These are phyloP conservation scores for Phortica variegata DNA, from an alignment of 1,140 invertebrate species.

Conservation along the genomic window DNA sequence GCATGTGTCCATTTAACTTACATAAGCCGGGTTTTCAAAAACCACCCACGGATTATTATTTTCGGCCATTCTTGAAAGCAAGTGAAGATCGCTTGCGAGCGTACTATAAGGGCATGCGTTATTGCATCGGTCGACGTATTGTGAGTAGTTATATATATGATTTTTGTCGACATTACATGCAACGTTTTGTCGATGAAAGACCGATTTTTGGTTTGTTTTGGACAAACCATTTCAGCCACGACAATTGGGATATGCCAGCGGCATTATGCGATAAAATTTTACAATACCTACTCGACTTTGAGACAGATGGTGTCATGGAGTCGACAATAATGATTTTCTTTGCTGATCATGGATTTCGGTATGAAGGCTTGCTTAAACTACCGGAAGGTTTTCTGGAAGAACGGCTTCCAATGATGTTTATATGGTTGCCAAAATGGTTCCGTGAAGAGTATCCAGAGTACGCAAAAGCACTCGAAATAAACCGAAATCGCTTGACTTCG, in stretches of 20 bases:
- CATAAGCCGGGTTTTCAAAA: slow-evolving; percentile 71
- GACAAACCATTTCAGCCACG: too few species aligned
- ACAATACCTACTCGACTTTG: too few species aligned
- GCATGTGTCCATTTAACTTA: slow-evolving; percentile 77
- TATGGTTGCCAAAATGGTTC: slow-evolving; percentile 75
- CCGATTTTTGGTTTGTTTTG: too few species aligned
- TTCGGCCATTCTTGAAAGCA: slow-evolving; percentile 69
- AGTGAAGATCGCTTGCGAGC: slow-evolving; percentile 60
- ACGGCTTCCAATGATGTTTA: slow-evolving; percentile 77
- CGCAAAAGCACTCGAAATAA: slow-evolving; percentile 66
- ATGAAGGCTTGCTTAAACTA: slow-evolving; percentile 68
- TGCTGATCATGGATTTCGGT: slow-evolving; percentile 89
- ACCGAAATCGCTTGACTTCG: slow-evolving; percentile 71
- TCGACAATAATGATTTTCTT: slow-evolving; percentile 73
- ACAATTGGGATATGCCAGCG: too few species aligned
- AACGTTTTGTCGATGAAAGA: too few species aligned
- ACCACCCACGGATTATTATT: slow-evolving; percentile 78
- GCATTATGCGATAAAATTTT: too few species aligned
- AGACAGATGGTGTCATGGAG: too few species aligned
- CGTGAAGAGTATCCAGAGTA: too few species aligned
- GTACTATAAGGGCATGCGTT: slow-evolving; percentile 61
- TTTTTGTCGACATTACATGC: too few species aligned
- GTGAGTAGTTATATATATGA: too few species aligned
- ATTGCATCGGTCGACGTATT: slow-evolving; percentile 65
- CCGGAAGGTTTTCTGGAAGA: slow-evolving; percentile 81